Percentiles rank a stretch among this genome's conserved stretches.
Evolutionary conservation across 2,113 vertebrate genomes (phyloP).

Genomic region (Prinia subflava): DNA sequence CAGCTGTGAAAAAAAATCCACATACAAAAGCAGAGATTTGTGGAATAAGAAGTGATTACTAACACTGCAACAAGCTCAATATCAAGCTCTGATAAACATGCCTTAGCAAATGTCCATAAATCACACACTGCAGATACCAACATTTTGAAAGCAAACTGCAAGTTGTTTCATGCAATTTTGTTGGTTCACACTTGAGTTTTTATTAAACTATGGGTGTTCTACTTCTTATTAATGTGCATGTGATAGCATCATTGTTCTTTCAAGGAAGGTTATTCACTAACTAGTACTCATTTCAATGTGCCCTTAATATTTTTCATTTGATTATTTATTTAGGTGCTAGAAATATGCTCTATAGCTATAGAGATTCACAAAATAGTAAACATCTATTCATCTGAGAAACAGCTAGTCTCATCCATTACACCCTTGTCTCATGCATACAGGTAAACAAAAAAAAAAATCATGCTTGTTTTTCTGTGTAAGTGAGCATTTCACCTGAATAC

Average conservation of each 20-base stretch:
- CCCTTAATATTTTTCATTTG: background rate
- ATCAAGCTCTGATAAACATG: background rate
- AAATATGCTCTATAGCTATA: background rate
- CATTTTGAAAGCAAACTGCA: slow-evolving; percentile 58
- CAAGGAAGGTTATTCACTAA: background rate
- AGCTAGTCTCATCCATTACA: background rate
- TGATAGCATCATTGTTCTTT: background rate
- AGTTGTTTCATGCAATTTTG: slow-evolving; percentile 27
- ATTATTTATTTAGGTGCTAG: background rate
- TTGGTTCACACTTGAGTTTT: slow-evolving; percentile 40
- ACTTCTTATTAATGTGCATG: background rate
- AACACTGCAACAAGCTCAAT: slow-evolving; percentile 35
- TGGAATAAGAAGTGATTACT: slow-evolving; percentile 21
- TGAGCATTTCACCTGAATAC: background rate
- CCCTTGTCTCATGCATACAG: background rate
- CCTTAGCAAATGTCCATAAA: slow-evolving; percentile 46
- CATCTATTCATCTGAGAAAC: background rate
- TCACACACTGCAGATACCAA: slow-evolving; percentile 36
- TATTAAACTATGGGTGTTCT: background rate
- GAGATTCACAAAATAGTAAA: background rate
- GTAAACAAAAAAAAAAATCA: background rate
- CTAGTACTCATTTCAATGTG: background rate
- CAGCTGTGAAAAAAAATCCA: background rate
- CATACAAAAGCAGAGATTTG: slow-evolving; percentile 29
- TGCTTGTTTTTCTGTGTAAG: background rate